Percentiles rank a stretch among this genome's conserved stretches.
phyloP scores from a whole-genome alignment of 1,140 invertebrate species.

The Anastatus disparis region DNA sequence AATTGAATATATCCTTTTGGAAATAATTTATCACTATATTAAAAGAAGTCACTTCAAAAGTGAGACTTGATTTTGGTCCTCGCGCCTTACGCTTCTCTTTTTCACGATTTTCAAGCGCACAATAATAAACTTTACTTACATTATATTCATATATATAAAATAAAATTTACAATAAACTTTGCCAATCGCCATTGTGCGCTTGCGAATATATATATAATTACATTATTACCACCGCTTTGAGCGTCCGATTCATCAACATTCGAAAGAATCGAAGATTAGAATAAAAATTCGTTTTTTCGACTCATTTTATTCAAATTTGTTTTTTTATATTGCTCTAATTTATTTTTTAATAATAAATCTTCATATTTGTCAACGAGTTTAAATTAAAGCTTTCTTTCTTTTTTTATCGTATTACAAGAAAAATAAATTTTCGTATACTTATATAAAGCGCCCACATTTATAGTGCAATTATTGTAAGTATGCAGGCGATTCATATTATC shows the following conservation, averaged over 20 bases:
- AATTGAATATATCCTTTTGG: background rate
- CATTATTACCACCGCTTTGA: background rate
- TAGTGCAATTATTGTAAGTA: no score
- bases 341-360: background rate
- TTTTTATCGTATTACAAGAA: background rate
- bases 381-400: slow-evolving; percentile 22
- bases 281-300: background rate
- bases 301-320: background rate
- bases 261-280: background rate
- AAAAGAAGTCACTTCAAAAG: background rate
- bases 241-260: background rate
- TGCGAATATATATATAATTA: background rate
- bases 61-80: background rate
- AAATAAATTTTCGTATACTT: background rate
- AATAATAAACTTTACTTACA: background rate
- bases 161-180: slow-evolving; percentile 20
- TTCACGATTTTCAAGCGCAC: background rate
- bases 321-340: slow-evolving; percentile 7
- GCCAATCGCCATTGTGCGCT: background rate
- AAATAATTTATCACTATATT: background rate
- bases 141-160: slow-evolving; percentile 1
- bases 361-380: background rate
- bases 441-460: no score
- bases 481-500: no score
- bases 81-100: background rate